Base-by-base conservation (phyloP, 2,113 vertebrate species). In the Poecilia latipinna region DNA sequence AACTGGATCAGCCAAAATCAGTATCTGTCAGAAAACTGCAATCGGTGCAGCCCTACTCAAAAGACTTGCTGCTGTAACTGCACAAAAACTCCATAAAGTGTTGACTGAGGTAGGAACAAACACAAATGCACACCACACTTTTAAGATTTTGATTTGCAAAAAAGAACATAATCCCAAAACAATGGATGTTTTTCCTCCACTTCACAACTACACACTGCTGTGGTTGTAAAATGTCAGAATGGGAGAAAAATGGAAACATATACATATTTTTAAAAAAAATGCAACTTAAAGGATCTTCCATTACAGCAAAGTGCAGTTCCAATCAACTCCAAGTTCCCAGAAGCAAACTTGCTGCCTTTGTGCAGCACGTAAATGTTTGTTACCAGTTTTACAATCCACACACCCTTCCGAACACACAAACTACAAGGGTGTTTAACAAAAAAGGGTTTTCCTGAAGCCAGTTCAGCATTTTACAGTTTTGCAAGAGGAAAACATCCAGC, bases 351-450 rank as follows among this genome's bases (percentile, higher is more conserved):
- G 29, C 37, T 44, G 28, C 28, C 68, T 22, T 75, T 48, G 44
- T 68, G 15, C n/a, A 48, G 15, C 61, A 75, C 51, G 31, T 32
- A 28, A 44, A 29, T 26, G 26, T 77, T 80, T 72, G 78, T 80
- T 77, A 79, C 65, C 74, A 63, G 77, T 82, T 79, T 82, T 65
- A 65, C 57, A 67, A 39, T 13, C 15, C 61, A 37, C 61, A 77
- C 83, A 70, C 64, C 69, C 24, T 74, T 32, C 78, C 60, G 70
- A 69, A 82, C 48, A 86, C 80, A 78, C 44, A 29, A 29, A 29
- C 3, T 57, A 77, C 26, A 78, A 42, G 77, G 70, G 29, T 62
- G 68, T 72, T 76, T 7, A 66, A 72, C 6, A 69, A 35, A 65
- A 57, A 37, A 3, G 15, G 44, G 24, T 65, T 66, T 62, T 67